phyloP scores from a whole-genome alignment of 2,797 vertebrate species.

The Phalloptychus januarius region DNA sequence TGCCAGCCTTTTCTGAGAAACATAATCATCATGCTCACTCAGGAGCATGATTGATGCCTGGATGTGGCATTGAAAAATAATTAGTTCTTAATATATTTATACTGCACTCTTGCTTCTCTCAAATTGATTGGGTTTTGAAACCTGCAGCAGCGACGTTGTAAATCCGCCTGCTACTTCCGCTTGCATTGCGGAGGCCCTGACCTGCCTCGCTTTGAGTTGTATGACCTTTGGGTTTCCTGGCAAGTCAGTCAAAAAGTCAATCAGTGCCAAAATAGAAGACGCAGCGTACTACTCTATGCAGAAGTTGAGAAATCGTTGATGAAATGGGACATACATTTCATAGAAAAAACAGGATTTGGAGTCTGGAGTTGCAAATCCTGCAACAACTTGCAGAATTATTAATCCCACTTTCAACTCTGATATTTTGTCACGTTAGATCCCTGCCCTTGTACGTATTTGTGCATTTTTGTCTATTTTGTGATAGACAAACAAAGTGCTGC shows the following conservation, averaged over 20 bases:
- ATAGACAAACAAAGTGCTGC: too few relatives aligned
- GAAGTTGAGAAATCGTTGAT: neutral
- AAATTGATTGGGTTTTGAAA: neutral
- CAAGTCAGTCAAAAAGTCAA: neutral
- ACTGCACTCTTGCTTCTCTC: neutral
- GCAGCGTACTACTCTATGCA: neutral
- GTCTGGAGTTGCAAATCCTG: neutral
- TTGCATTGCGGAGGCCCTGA: neutral
- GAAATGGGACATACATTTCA: neutral
- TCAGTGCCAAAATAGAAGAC: neutral
- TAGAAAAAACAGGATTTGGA: neutral
- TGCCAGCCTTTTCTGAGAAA: neutral
- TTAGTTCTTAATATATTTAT: neutral
- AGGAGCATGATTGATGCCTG: neutral
- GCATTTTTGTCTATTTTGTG: neutral
- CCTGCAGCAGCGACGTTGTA: neutral
- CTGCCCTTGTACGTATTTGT: too few relatives aligned
- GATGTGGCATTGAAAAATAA: neutral
- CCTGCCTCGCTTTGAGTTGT: neutral
- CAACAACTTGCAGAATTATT: neutral
- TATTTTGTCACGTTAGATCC: too few relatives aligned
- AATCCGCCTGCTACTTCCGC: neutral
- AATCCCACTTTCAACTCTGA: neutral
- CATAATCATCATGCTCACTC: neutral
- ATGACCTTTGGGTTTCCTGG: neutral